Evolutionary conservation across 2,888 invertebrate genomes (phyloP).

Genomic region (Lissonota sp.): DNA sequence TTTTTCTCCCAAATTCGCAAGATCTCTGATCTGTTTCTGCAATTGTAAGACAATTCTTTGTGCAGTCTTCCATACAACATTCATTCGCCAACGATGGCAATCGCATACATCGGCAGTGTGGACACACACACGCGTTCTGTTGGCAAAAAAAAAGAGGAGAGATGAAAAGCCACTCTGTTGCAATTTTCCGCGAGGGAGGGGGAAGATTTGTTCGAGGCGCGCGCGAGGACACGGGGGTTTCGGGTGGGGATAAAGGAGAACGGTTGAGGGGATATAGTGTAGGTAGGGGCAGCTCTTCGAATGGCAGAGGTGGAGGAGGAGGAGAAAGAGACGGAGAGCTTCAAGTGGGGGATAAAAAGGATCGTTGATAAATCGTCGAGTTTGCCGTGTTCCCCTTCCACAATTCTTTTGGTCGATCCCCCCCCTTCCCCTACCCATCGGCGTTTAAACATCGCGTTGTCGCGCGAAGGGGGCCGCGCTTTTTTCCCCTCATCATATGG

Average conservation of each 20-base stretch:
- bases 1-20: no score
- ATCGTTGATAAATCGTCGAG: constrained; percentile 73
- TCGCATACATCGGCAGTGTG: neutral
- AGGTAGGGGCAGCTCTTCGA: constrained; percentile 5
- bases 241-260: constrained; percentile 35
- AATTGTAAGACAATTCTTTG: no score
- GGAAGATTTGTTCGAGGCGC: constrained; percentile 49
- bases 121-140: neutral
- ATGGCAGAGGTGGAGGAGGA: constrained; percentile 22
- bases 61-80: no score
- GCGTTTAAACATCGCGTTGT: constrained; percentile 29
- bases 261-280: neutral
- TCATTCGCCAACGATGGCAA: constrained; percentile 6
- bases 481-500: constrained; percentile 85
- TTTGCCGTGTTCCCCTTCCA: constrained; percentile 70
- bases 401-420: constrained; percentile 78
- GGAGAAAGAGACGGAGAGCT: constrained; percentile 36
- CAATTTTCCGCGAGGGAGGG: constrained; percentile 48
- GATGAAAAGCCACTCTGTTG: constrained; percentile 44
- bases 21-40: no score
- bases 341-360: constrained; percentile 58
- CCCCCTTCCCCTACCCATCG: constrained; percentile 32
- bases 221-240: no score
- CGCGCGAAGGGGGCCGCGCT: constrained; percentile 75
- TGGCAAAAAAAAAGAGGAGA: neutral